phyloP scores from a whole-genome alignment of 2,888 invertebrate genomes.

The Yponomeuta plumbellus region DNA sequence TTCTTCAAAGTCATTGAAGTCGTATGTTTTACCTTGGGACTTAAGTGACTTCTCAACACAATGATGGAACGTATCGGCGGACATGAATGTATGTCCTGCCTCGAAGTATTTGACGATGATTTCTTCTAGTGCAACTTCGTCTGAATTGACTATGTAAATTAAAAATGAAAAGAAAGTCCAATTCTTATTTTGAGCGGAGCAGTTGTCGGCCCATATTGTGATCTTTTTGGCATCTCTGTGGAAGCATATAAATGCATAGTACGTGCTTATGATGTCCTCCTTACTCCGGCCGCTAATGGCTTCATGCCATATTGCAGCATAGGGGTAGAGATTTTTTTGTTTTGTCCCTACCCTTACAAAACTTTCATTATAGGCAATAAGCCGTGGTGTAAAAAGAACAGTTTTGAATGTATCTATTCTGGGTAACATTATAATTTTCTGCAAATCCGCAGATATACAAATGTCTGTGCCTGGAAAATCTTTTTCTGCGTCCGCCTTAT shows the following conservation, averaged over 20 bases:
- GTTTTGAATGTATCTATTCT: constrained; percentile 4
- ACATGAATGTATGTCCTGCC: too few relatives aligned
- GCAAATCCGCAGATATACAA: constrained; percentile 2
- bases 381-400: constrained; percentile 4
- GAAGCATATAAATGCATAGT: neutral
- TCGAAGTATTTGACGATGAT: too few relatives aligned
- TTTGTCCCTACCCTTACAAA: constrained; percentile 4
- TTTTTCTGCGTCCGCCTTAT: neutral
- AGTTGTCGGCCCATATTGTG: too few relatives aligned
- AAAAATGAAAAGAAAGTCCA: too few relatives aligned
- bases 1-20: too few relatives aligned
- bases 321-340: constrained; percentile 4
- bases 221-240: neutral
- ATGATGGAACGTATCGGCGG: too few relatives aligned
- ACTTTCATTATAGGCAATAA: constrained; percentile 4
- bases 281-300: constrained; percentile 4
- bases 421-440: constrained; percentile 1
- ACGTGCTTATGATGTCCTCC: constrained; percentile 4
- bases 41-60: too few relatives aligned
- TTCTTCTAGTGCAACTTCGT: too few relatives aligned
- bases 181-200: too few relatives aligned
- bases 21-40: too few relatives aligned
- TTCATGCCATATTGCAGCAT: constrained; percentile 2
- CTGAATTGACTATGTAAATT: too few relatives aligned
- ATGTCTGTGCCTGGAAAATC: constrained; percentile 1